A percentile compares a stretch with the other conserved stretches of the same genome.
These are phyloP conservation scores for Drosophila pachea DNA, from an alignment of 1,140 invertebrate species.

Conservation along the genomic window DNA sequence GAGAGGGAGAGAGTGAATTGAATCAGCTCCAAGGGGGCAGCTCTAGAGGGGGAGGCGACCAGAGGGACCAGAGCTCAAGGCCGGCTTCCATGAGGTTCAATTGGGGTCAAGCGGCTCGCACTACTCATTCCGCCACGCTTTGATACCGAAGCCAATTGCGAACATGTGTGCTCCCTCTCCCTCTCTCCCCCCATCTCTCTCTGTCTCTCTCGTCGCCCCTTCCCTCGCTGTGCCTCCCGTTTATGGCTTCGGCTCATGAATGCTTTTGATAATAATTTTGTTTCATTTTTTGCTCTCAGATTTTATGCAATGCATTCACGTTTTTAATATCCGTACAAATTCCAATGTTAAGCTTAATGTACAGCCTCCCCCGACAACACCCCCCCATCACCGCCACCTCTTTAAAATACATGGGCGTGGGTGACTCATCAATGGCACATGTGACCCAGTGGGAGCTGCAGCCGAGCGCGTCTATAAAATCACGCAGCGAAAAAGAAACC, in stretches of 20 bases:
- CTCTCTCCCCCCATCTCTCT: no score
- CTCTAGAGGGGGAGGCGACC: not conserved
- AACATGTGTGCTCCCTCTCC: no score
- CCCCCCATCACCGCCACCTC: no score
- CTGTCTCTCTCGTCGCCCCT: no score
- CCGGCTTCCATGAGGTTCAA: not conserved
- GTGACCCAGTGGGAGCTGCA: conserved; percentile 51
- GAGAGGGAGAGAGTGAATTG: not conserved
- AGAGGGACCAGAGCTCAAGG: not conserved
- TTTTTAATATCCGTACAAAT: conserved; percentile 36
- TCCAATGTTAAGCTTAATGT: conserved; percentile 35
- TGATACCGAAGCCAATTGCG: no score
- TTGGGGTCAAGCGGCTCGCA: no score
- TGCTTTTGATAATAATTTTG: no score
- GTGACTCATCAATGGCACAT: conserved; percentile 72
- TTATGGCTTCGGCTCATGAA: not conserved
- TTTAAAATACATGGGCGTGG: conserved; percentile 7
- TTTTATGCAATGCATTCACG: conserved; percentile 18
- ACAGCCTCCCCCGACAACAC: no score
- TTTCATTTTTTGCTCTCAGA: not conserved
- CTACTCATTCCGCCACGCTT: no score
- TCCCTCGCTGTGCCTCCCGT: no score
- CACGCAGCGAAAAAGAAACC: conserved; percentile 49
- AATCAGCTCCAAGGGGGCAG: not conserved
- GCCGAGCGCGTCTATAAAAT: conserved; percentile 19